Evolutionary conservation across 2,888 invertebrate species (phyloP).

Genomic region (Argyra leucocephala): DNA sequence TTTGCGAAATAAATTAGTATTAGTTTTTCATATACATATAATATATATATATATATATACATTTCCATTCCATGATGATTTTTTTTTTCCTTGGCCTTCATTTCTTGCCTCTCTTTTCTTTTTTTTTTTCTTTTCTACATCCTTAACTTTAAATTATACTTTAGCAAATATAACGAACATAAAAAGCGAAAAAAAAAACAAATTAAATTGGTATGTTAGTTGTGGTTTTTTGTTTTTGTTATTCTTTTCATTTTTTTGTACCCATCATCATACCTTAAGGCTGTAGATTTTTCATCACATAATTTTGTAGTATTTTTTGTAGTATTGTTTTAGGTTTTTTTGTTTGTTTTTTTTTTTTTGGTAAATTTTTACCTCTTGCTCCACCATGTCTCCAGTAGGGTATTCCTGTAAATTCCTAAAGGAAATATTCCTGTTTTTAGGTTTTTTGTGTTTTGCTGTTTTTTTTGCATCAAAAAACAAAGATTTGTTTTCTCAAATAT

Average conservation of each 20-base stretch:
- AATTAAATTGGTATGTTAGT: no score
- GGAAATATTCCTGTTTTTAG: neutral
- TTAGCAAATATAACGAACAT: no score
- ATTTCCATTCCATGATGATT: no score
- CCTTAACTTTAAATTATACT: no score
- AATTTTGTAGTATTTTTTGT: neutral
- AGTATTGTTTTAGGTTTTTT: neutral
- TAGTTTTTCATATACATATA: no score
- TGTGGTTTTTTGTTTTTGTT: no score
- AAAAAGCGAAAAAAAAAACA: no score
- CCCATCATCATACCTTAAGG: neutral
- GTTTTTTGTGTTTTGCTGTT: neutral
- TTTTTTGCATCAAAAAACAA: neutral
- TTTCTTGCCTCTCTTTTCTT: no score
- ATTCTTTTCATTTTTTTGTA: neutral
- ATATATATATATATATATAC: no score
- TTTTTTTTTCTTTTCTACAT: no score
- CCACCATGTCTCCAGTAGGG: neutral
- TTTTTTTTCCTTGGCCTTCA: no score
- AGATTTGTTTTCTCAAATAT: neutral
- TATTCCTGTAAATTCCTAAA: neutral
- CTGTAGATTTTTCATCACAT: slow-evolving; percentile 5
- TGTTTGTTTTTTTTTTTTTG: neutral
- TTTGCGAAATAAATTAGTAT: no score
- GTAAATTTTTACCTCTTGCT: neutral